Percentiles rank a stretch among this genome's conserved stretches.
Evolutionary conservation across 2,113 vertebrate genomes (phyloP).

Genomic region (Epinephelus lanceolatus): DNA sequence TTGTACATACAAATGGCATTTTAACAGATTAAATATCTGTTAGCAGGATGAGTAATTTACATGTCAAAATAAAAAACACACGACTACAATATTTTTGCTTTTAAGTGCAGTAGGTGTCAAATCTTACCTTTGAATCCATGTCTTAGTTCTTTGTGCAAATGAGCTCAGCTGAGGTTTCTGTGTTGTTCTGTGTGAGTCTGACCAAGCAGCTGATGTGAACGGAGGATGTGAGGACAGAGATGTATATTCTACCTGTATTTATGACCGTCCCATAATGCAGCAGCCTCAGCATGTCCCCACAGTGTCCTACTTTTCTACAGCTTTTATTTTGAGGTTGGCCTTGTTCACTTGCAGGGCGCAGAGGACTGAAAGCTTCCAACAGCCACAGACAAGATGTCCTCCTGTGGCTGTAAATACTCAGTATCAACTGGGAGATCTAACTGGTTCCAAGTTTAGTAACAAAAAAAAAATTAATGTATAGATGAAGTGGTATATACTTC

Average conservation of each 20-base stretch:
- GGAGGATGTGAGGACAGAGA: slow-evolving; percentile 24
- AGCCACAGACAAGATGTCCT: background rate
- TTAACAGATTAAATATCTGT: background rate
- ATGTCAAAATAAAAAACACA: background rate
- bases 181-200: slow-evolving; percentile 16
- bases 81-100: background rate
- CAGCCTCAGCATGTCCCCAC: slow-evolving; percentile 74
- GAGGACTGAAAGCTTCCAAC: slow-evolving; percentile 24
- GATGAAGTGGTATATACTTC: background rate
- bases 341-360: slow-evolving; percentile 58
- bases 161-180: slow-evolving; percentile 32
- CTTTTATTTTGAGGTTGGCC: slow-evolving; percentile 65
- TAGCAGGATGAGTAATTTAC: background rate
- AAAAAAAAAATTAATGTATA: background rate
- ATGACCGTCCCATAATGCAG: slow-evolving; percentile 76
- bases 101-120: background rate
- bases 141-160: slow-evolving; percentile 1
- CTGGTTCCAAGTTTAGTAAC: background rate
- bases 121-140: slow-evolving; percentile 76
- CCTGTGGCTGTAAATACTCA: background rate
- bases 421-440: background rate
- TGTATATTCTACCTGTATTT: slow-evolving; percentile 66
- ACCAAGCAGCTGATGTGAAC: slow-evolving; percentile 14
- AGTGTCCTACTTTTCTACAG: slow-evolving; percentile 70
- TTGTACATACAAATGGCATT: background rate